Conservation (phyloP, 2,113 vertebrate species). For the Trematocara macrostoma region DNA sequence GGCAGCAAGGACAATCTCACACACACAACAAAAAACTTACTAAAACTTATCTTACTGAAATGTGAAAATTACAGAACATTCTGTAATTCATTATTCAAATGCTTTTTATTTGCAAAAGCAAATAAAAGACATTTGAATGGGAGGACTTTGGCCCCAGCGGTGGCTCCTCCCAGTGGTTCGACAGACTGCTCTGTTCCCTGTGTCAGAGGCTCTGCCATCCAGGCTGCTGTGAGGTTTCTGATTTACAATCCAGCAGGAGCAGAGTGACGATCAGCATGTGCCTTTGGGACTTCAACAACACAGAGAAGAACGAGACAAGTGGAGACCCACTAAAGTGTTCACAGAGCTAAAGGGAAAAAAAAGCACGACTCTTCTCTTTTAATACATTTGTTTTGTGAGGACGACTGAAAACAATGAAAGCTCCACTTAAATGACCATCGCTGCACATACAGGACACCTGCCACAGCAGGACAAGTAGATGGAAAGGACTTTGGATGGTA, state of each 20-base stretch:
- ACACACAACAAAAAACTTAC: background rate
- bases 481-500: slow-evolving; percentile 7
- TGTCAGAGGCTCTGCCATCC: background rate
- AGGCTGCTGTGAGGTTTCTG: background rate
- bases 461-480: background rate
- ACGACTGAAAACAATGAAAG: background rate
- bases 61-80: background rate
- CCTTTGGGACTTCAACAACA: background rate
- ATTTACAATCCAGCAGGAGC: background rate
- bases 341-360: rapidly evolving
- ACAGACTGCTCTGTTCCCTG: background rate
- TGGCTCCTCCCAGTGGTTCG: slow-evolving; percentile 38
- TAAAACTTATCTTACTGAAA: background rate
- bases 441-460: background rate
- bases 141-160: slow-evolving; percentile 25
- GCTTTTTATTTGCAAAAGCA: background rate
- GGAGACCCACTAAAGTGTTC: background rate
- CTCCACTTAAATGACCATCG: background rate
- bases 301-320: background rate
- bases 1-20: background rate
- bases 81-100: background rate
- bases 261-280: background rate
- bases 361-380: background rate
- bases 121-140: background rate
- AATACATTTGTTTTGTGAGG: background rate